A percentile compares a stretch with the other conserved stretches of the same genome.
These are phyloP conservation scores for Dicentrarchus labrax DNA, from an alignment of 2,113 vertebrate genomes.

Conservation along the genomic window DNA sequence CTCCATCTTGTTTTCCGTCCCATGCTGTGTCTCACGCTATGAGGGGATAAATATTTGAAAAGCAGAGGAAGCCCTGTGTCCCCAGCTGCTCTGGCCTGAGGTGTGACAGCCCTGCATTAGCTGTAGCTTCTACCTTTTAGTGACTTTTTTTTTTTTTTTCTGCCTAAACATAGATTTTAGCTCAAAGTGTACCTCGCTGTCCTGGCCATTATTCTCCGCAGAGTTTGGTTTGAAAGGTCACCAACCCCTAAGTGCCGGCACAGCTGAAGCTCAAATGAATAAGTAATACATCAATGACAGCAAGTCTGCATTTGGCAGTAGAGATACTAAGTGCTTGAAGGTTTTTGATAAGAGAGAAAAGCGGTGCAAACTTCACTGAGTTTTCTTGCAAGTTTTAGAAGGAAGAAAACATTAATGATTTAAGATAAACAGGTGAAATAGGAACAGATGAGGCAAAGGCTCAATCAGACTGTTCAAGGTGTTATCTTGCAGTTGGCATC, in stretches of 20 bases:
- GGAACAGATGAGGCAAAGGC: slow-evolving; percentile 22
- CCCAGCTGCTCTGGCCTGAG: slow-evolving; percentile 45
- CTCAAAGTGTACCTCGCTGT: slow-evolving; percentile 33
- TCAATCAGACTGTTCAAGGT: slow-evolving; percentile 23
- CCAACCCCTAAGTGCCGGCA: slow-evolving; percentile 59
- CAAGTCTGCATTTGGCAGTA: slow-evolving; percentile 36
- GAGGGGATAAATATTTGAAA: slow-evolving; percentile 80
- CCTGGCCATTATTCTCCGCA: slow-evolving; percentile 55
- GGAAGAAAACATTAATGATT: slow-evolving; percentile 67
- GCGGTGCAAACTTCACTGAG: slow-evolving; percentile 44
- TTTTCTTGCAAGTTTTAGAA: slow-evolving; percentile 48
- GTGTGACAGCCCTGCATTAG: slow-evolving; percentile 49
- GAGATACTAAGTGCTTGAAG: slow-evolving; percentile 63
- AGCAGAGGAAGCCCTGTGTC: slow-evolving; percentile 65
- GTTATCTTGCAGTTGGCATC: slow-evolving; percentile 16
- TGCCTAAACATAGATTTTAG: slow-evolving; percentile 54
- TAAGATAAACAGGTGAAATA: slow-evolving; percentile 30
- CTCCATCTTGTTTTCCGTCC: slow-evolving; percentile 66
- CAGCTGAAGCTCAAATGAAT: slow-evolving; percentile 66
- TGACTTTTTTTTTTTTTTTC: neutral
- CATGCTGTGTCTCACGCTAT: slow-evolving; percentile 66
- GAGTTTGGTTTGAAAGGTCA: slow-evolving; percentile 70
- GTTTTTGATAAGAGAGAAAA: slow-evolving; percentile 50
- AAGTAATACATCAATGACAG: slow-evolving; percentile 68
- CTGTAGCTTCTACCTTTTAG: slow-evolving; percentile 39